Base-by-base conservation (phyloP, 2,888 invertebrate species). In the Temnothorax rugatulus region DNA sequence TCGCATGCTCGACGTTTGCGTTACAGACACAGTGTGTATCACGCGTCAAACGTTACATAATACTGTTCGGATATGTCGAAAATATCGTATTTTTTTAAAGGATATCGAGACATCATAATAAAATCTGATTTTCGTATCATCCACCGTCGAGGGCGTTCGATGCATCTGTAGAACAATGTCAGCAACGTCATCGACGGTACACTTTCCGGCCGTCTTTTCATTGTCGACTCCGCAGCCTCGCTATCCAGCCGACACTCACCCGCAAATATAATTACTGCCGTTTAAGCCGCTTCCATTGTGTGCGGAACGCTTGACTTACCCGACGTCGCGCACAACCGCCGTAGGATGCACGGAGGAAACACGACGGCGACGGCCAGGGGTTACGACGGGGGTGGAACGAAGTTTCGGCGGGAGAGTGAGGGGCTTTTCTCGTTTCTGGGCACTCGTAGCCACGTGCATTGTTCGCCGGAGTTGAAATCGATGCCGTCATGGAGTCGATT, bases 211-310 rank as follows among this genome's bases (percentile, higher is more conserved):
- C 64, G 73, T 83, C 81, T 75, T 71, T 85, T 84, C 85, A 66
- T 68, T 64, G 83, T 68, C 82, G 74, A 86, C 85, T 85, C 82
- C 82, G 83, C 59, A 69, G 85, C 69, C 73, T 41, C 75, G 63
- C 82, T 79, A 87, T 81, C 83, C 86, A 83, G 84, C 86, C 89
- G 88, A 93, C 93, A 92, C 92, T 93, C 93, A 90, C 91, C 92
- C 92, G 92, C 93, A 94, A 94, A 94, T 94, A 94, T 94, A 94
- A 94, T 94, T 94, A 94, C 94, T 94, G 93, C 86, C 94, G 94
- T 94, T 94, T 94, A 94, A 94, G 92, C 94, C 92, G 93, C 86
- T 89, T 93, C 92, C 89, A 94, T 94, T 94, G 94, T 94, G 92
- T 90, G 91, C 87, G 86, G 88, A 93, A 93, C 93, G 94, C 94